These are phyloP conservation scores for Tetrapedia diversipes DNA, from an alignment of 2,888 invertebrate species.

Conservation along the genomic window DNA sequence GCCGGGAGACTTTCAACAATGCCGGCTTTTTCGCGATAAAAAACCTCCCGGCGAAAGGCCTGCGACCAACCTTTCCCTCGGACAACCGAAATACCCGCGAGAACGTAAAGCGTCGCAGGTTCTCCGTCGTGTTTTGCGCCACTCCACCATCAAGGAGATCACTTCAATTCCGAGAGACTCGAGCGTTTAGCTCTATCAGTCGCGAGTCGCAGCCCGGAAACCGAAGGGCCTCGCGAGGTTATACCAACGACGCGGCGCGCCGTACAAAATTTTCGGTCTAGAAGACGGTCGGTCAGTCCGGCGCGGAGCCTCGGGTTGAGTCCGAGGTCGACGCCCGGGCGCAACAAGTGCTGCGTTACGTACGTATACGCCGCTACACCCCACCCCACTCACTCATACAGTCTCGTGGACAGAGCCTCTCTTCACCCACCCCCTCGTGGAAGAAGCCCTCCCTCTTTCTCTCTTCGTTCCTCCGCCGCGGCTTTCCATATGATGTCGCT, in stretches of 20 bases:
- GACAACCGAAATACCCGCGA: constrained; percentile 21
- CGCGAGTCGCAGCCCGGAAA: constrained; percentile 42
- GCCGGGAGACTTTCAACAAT: constrained; percentile 30
- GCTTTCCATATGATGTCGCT: constrained; percentile 49
- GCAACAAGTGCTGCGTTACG: constrained; percentile 82
- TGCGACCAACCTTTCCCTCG: not conserved
- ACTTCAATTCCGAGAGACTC: not conserved
- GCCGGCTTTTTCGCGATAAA: constrained; percentile 28
- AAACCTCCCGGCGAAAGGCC: not conserved
- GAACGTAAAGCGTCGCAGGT: not conserved
- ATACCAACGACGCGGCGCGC: constrained; percentile 43
- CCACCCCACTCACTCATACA: constrained; percentile 58
- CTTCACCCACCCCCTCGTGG: constrained; percentile 51
- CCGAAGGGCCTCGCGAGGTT: constrained; percentile 64
- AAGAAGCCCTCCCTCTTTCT: constrained; percentile 45
- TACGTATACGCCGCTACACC: constrained; percentile 74
- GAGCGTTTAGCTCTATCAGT: too few relatives aligned
- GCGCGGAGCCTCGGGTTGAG: constrained; percentile 75
- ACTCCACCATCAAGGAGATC: too few relatives aligned
- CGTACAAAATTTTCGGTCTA: constrained; percentile 68
- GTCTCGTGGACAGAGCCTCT: constrained; percentile 49
- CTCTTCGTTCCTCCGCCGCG: constrained; percentile 12
- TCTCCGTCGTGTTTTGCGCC: too few relatives aligned
- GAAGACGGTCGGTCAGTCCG: constrained; percentile 62
- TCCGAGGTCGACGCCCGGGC: constrained; percentile 82